Conservation (phyloP, 2,113 vertebrate species). For the Ascaphus truei region DNA sequence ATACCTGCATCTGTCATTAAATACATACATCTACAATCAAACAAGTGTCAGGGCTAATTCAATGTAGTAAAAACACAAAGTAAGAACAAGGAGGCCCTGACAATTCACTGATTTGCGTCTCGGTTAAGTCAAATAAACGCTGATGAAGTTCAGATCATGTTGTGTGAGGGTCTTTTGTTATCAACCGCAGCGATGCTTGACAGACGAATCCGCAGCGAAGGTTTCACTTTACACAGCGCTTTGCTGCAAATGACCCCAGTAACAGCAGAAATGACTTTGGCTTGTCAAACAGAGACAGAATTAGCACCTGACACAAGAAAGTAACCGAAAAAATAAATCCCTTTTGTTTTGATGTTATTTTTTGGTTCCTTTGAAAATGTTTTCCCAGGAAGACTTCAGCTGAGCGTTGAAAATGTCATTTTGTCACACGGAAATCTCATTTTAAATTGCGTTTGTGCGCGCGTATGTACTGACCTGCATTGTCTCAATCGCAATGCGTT, state of each 20-base stretch:
- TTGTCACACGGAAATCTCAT: too few species aligned
- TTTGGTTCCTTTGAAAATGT: too few species aligned
- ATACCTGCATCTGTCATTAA: constrained; percentile 20
- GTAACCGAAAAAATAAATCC: too few species aligned
- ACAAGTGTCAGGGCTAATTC: constrained; percentile 7
- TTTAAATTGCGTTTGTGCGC: too few species aligned
- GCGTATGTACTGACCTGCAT: too few species aligned
- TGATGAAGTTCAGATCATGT: neutral
- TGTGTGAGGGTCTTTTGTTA: constrained; percentile 22
- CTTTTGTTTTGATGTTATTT: too few species aligned
- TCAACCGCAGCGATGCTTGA: neutral
- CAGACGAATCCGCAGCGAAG: constrained; percentile 1
- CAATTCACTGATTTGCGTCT: neutral
- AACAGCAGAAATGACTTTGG: neutral
- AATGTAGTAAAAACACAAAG: neutral
- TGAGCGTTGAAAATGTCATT: too few species aligned
- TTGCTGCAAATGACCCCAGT: neutral
- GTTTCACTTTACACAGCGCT: constrained; percentile 5
- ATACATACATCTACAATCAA: neutral
- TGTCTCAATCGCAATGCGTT: too few species aligned
- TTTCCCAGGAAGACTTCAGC: too few species aligned
- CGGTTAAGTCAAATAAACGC: constrained; percentile 1
- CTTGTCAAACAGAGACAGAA: neutral
- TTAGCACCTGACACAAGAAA: too few species aligned
- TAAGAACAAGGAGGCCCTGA: constrained; percentile 19